phyloP scores from a whole-genome alignment of 2,113 vertebrate species.

The Elgaria multicarinata region DNA sequence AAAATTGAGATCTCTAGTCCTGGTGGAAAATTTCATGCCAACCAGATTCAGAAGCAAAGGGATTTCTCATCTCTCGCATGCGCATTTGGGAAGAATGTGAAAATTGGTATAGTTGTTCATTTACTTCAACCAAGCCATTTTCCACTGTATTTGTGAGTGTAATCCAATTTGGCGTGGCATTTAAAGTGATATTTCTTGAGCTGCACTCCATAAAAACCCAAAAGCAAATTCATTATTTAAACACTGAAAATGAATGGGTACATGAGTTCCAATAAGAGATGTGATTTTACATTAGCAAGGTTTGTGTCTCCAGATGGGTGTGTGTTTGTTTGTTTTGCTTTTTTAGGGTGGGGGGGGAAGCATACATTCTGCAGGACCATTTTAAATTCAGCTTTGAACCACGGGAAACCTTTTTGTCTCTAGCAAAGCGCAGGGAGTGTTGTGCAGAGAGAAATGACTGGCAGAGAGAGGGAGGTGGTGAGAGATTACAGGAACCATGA shows the following conservation, averaged over 20 bases:
- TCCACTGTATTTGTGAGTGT: not conserved
- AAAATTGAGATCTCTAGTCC: not conserved
- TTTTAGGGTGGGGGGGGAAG: not conserved
- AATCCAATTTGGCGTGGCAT: not conserved
- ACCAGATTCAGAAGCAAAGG: not conserved
- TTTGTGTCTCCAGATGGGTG: constrained; percentile 23
- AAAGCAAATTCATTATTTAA: not conserved
- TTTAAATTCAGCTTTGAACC: constrained; percentile 39
- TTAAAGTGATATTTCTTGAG: constrained; percentile 6
- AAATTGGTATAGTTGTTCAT: not conserved
- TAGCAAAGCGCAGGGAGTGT: not conserved
- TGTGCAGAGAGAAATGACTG: not conserved
- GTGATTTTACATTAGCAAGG: not conserved
- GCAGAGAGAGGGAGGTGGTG: not conserved
- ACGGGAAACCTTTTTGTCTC: constrained; percentile 29
- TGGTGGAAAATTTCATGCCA: not conserved
- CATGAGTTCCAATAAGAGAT: constrained; percentile 14
- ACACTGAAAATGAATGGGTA: not conserved
- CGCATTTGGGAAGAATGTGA: not conserved
- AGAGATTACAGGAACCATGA: constrained; percentile 19
- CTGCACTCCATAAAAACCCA: not conserved
- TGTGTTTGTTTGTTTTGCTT: too few species aligned
- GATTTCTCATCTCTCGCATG: not conserved
- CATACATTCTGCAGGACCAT: constrained; percentile 24
- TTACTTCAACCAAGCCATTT: not conserved